These are phyloP conservation scores for Montipora capitata DNA, from an alignment of 92 coral and sea anemone genomes.

Conservation along the genomic window DNA sequence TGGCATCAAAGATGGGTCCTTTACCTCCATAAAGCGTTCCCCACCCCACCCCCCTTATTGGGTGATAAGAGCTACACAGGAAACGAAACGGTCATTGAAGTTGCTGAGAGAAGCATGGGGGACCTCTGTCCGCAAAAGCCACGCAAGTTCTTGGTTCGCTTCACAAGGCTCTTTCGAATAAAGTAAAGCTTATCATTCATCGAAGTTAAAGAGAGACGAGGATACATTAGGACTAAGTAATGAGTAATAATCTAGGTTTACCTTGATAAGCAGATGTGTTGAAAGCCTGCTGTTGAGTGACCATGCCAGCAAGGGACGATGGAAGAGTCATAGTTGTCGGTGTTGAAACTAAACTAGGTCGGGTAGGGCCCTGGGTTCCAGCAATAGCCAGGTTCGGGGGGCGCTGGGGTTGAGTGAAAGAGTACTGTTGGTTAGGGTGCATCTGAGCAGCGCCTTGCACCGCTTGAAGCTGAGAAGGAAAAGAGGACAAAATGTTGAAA, in stretches of 20 bases:
- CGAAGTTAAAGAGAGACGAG: neutral
- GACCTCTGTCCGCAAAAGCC: too few species aligned
- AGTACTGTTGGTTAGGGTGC: slow-evolving; percentile 75
- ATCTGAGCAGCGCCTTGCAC: slow-evolving; percentile 72
- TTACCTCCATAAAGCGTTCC: too few species aligned
- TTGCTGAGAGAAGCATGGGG: too few species aligned
- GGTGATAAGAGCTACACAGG: too few species aligned
- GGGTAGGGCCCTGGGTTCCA: slow-evolving; percentile 61
- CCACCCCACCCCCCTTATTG: too few species aligned
- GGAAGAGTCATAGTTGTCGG: slow-evolving; percentile 85
- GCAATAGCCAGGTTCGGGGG: slow-evolving; percentile 47
- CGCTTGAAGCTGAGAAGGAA: slow-evolving; percentile 68
- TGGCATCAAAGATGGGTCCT: too few species aligned
- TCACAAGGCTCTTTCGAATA: neutral
- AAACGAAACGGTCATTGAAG: too few species aligned
- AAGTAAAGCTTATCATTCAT: neutral
- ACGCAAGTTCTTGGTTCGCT: too few species aligned
- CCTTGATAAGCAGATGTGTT: slow-evolving; percentile 42
- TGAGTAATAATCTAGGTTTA: neutral
- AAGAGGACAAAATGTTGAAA: neutral
- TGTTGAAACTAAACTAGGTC: slow-evolving; percentile 73
- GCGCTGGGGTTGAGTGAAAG: slow-evolving; percentile 83
- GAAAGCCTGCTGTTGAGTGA: slow-evolving; percentile 42
- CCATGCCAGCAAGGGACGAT: slow-evolving; percentile 64
- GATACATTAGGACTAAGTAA: too few species aligned